Conservation (phyloP, 1,140 invertebrate species). For the Tetramorium parvispinum region DNA sequence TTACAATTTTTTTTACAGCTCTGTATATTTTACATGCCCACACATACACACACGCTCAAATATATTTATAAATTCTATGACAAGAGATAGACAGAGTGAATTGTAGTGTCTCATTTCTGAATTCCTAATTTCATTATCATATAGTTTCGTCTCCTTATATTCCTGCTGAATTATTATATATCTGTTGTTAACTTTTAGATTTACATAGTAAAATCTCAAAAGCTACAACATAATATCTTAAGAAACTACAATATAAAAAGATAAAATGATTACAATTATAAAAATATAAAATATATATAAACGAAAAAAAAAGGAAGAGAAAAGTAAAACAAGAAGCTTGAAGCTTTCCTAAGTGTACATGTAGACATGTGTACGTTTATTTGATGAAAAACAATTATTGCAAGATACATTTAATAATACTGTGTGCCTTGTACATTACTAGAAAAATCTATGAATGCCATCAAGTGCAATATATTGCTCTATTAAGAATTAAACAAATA, state of each 20-base stretch:
- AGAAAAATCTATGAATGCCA: slow-evolving; percentile 36
- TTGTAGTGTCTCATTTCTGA: slow-evolving; percentile 4
- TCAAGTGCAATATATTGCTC: slow-evolving; percentile 29
- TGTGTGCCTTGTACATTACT: slow-evolving; percentile 28
- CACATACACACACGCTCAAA: background rate
- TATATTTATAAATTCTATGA: slow-evolving; percentile 33
- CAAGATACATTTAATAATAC: slow-evolving; percentile 44
- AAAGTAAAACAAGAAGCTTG: slow-evolving; percentile 44
- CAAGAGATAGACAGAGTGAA: slow-evolving; percentile 41
- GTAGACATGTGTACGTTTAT: background rate
- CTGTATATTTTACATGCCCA: background rate
- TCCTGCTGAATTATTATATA: background rate
- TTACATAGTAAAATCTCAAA: slow-evolving; percentile 35
- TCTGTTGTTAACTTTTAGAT: slow-evolving; percentile 45
- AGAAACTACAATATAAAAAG: slow-evolving; percentile 6
- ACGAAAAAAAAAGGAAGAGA: background rate
- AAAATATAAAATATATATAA: slow-evolving; percentile 30
- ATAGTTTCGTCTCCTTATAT: background rate
- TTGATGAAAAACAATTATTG: slow-evolving; percentile 21
- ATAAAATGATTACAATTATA: background rate
- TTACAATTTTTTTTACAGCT: background rate
- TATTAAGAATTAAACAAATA: slow-evolving; percentile 35
- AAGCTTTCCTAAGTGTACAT: slow-evolving; percentile 52
- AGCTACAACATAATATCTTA: slow-evolving; percentile 33
- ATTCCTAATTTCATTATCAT: slow-evolving; percentile 12